Conservation (phyloP, 2,113 vertebrate genomes). For the Nannospalax galili region DNA sequence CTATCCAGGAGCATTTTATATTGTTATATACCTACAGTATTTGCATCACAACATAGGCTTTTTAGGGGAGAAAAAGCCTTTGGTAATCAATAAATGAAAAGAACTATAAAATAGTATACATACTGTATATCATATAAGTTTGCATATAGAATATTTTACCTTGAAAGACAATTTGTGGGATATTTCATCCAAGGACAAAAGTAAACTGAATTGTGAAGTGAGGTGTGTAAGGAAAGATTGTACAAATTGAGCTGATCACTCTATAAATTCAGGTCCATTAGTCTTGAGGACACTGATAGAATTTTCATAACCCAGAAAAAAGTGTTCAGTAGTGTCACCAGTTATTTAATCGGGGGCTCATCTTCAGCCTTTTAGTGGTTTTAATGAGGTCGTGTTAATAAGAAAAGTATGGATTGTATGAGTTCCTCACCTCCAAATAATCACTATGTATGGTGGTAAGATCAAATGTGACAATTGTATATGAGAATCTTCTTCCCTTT, state of each 20-base stretch:
- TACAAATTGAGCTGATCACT: not conserved
- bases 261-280: not conserved
- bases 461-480: not conserved
- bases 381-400: not conserved
- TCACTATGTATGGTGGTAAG: not conserved
- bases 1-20: not conserved
- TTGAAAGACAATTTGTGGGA: constrained; percentile 1
- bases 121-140: not conserved
- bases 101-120: not conserved
- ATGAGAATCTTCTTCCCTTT: not conserved
- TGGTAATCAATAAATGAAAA: constrained; percentile 12
- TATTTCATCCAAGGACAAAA: not conserved
- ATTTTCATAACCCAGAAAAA: not conserved
- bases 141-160: not conserved
- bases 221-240: not conserved
- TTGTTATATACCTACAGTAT: not conserved
- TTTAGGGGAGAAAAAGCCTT: not conserved
- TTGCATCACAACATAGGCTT: not conserved
- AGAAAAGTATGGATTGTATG: not conserved
- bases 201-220: not conserved
- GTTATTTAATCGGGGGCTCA: not conserved
- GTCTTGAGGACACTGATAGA: not conserved
- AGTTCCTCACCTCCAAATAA: constrained; percentile 11
- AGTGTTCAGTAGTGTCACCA: not conserved
- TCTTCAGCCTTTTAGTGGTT: not conserved